Conservation (phyloP, 1,140 invertebrate genomes). For the Pollicipes pollicipes region DNA sequence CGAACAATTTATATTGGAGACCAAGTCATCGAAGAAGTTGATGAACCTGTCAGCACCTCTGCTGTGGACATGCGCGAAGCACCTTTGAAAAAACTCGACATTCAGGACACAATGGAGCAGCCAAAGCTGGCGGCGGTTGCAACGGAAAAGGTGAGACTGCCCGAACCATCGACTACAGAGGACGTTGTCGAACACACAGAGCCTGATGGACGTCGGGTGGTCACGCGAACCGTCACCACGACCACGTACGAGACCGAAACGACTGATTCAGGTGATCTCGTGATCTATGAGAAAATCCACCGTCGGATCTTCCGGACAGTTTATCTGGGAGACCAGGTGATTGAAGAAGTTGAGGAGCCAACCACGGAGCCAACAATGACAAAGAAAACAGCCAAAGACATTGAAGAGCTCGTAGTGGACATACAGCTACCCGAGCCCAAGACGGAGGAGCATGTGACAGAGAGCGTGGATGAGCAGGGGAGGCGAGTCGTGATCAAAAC, state of each 20-base stretch:
- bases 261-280: background rate
- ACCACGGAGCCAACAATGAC: background rate
- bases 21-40: background rate
- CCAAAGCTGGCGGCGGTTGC: background rate
- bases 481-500: background rate
- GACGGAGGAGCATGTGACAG: background rate
- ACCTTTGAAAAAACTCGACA: background rate
- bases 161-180: background rate
- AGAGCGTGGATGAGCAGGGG: background rate
- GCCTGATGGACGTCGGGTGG: background rate
- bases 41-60: background rate
- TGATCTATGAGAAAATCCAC: background rate
- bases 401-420: background rate
- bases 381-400: background rate
- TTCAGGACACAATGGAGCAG: too few relatives aligned
- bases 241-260: background rate
- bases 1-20: background rate
- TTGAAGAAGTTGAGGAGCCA: background rate
- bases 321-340: background rate
- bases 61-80: background rate
- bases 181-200: background rate
- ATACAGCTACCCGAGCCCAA: background rate
- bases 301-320: background rate
- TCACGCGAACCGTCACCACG: background rate
- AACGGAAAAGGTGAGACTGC: background rate